Evolutionary conservation across 2,888 invertebrate genomes (phyloP), one percentile per base, ranked within the genome.

Genomic region (Epicampocera succincta): DNA sequence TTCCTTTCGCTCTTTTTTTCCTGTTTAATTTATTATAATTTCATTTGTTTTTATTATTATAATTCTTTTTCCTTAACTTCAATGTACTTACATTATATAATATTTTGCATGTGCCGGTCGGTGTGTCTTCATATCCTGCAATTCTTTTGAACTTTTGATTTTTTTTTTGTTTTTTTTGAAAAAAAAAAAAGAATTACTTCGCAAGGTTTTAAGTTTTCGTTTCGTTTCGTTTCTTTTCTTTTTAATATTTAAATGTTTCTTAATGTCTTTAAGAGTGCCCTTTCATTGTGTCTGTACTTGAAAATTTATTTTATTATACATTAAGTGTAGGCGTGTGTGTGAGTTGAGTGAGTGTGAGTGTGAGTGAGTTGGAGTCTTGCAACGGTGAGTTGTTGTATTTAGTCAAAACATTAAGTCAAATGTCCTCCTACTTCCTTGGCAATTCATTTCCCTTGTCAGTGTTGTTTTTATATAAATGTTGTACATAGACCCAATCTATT

Each of bases 91-190:
- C n/a, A 48, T 73, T 66, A 74, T 25, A 66, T 76, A 68, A 61
- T 17, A 61, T 69, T 76, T 60, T 54, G 17, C n/a, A 38, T 69
- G 1, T 38, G 42, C n/a, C 15, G 21, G 42, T 21, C 38, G 12
- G 17, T 13, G 38, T 54, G 44, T 44, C 38, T 21, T 60, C 17
- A 54, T 29, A 6, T 40, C 19, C 17, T 19, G 5, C 38, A 58
- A 80, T 73, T 83, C 72, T 54, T 76, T 80, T 76, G 76, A 76
- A 72, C 61, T 76, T 69, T 46, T 48, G 52, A 46, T n/a, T n/a
- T n/a, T n/a, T n/a, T 78, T 29, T 71, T 66, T 33, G 33, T n/a
- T n/a, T n/a, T 78, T 29, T 71, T 66, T 33, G 33, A 9, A 33
- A 33, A 33, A 33, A 33, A 9, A 5, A 33, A 9, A 33, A 33